Percentiles rank a stretch among this genome's conserved stretches.
Evolutionary conservation across 2,888 invertebrate species (phyloP).

Genomic region (Catocala sponsa): DNA sequence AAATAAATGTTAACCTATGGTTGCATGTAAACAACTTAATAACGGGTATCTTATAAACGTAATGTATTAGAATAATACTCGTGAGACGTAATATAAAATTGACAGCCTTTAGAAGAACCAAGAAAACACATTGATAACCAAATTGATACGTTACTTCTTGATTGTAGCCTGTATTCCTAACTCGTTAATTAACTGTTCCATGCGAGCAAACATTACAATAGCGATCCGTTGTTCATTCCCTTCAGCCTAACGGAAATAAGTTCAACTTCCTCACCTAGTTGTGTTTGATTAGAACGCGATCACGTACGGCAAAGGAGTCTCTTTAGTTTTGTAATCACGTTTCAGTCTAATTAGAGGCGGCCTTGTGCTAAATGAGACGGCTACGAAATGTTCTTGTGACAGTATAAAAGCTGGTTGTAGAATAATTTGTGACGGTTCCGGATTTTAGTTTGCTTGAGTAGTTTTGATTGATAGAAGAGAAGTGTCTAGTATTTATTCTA

Average conservation of each 20-base stretch:
- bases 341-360: slow-evolving; percentile 46
- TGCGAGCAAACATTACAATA: neutral
- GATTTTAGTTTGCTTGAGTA: slow-evolving; percentile 1
- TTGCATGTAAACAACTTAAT: too few relatives aligned
- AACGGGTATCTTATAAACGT: too few relatives aligned
- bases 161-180: too few relatives aligned
- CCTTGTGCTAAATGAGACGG: slow-evolving; percentile 37
- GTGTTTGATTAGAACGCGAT: slow-evolving; percentile 22
- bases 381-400: slow-evolving; percentile 20
- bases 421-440: slow-evolving; percentile 11
- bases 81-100: too few relatives aligned
- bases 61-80: too few relatives aligned
- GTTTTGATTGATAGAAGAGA: slow-evolving; percentile 1
- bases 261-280: slow-evolving; percentile 7
- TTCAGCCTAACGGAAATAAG: slow-evolving; percentile 25
- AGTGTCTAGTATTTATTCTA: neutral
- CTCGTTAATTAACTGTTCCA: too few relatives aligned
- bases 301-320: slow-evolving; percentile 16
- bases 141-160: too few relatives aligned
- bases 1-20: too few relatives aligned
- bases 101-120: too few relatives aligned
- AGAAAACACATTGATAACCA: too few relatives aligned
- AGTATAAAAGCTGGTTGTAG: slow-evolving; percentile 1
- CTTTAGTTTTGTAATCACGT: slow-evolving; percentile 52
- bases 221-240: neutral